These are phyloP conservation scores for fruit fly (Drosophila melanogaster) DNA, from an alignment of 1,140 invertebrate genomes.

Conservation along the genomic window DNA sequence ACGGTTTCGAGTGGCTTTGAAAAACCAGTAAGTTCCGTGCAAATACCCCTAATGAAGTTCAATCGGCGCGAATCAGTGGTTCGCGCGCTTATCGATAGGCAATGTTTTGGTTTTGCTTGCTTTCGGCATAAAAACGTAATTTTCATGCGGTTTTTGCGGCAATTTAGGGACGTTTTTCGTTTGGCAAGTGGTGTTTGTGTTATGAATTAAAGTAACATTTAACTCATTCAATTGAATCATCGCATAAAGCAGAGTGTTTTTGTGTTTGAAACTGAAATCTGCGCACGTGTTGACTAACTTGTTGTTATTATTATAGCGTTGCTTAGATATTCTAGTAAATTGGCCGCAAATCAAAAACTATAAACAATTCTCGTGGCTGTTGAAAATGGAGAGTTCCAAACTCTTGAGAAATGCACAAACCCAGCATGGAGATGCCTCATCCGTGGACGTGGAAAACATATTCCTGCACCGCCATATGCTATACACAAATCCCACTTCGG, in stretches of 20 bases:
- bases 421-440: slow-evolving; percentile 50
- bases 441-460: slow-evolving; percentile 61
- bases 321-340: not conserved
- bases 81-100: slow-evolving; percentile 8
- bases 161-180: slow-evolving; percentile 7
- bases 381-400: slow-evolving; percentile 51
- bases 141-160: slow-evolving; percentile 33
- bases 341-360: slow-evolving; percentile 20
- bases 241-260: not conserved
- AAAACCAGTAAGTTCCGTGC: not conserved
- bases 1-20: not conserved
- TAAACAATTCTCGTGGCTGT: slow-evolving; percentile 20
- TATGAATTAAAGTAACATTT: not conserved
- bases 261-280: not conserved
- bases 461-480: slow-evolving; percentile 54
- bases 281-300: slow-evolving; percentile 38
- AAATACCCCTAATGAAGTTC: slow-evolving; percentile 3
- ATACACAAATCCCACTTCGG: not conserved
- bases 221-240: not conserved
- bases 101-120: slow-evolving; percentile 11
- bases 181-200: slow-evolving; percentile 16
- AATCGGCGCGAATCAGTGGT: not conserved
- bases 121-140: not conserved
- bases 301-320: slow-evolving; percentile 22
- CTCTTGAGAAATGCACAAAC: slow-evolving; percentile 57